Percentiles rank a stretch among this genome's conserved stretches.
phyloP scores from a whole-genome alignment of 2,113 vertebrate species.

The Alouatta palliata region DNA sequence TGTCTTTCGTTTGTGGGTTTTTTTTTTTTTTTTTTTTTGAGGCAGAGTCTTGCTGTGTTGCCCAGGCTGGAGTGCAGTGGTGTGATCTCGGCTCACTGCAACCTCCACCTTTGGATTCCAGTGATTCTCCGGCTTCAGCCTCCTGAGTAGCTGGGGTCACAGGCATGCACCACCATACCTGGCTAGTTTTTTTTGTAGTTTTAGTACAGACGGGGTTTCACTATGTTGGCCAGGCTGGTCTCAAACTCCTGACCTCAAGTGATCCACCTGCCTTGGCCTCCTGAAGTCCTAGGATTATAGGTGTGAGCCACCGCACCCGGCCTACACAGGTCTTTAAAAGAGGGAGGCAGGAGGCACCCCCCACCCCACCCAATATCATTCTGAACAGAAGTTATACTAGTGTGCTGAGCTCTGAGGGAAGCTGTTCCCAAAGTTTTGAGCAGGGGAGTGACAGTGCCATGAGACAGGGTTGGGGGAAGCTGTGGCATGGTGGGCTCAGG shows the following conservation, averaged over 20 bases:
- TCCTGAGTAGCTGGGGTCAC: background rate
- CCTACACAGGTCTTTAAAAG: too few species aligned
- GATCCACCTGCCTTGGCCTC: too few species aligned
- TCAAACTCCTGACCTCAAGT: too few species aligned
- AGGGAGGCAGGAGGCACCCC: too few species aligned
- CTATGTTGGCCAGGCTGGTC: too few species aligned
- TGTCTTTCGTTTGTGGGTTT: background rate
- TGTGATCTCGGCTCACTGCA: too few species aligned
- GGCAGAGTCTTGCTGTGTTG: background rate
- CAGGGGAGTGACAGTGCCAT: background rate
- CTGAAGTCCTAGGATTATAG: too few species aligned
- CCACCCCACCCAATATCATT: too few species aligned
- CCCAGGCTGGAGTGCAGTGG: background rate
- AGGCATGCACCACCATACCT: accelerated
- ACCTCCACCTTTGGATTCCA: accelerated
- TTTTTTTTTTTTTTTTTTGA: background rate
- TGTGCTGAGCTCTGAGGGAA: background rate
- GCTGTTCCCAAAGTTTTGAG: background rate
- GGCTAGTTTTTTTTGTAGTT: too few species aligned
- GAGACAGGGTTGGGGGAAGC: background rate
- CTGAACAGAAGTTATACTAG: background rate
- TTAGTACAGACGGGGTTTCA: too few species aligned
- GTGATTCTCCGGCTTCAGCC: background rate
- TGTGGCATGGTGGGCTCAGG: background rate
- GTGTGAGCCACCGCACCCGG: too few species aligned